Base-by-base conservation (phyloP, 2,888 invertebrate species). In the Synergus itoensis region DNA sequence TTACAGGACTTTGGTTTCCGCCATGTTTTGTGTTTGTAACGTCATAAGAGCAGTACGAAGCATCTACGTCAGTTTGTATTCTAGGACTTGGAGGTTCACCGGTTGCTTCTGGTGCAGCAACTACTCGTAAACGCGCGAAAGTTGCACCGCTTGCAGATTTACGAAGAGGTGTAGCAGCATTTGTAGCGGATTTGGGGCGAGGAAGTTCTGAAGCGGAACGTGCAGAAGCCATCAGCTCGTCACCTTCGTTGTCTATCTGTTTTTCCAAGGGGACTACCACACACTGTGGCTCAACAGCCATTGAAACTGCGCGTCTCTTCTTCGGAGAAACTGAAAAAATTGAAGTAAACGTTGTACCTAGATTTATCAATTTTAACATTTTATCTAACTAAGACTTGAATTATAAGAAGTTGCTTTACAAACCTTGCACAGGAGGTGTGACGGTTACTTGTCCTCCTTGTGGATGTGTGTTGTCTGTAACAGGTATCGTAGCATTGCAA, bases 61-160 rank as follows among this genome's bases (percentile, higher is more conserved):
- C 94, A 85, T 94, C 94, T 7, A 94, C 94, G 78, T 94, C 94
- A 0, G 94, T 94, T 0, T 93, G 93, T 83, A 94, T 93, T 18
- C 94, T 91, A 0, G 94, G 94, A 80, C 94, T 94, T 14, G 93
- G 93, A 0, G 94, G 93, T 85, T 94, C 94, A 63, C 94, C 94
- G 91, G 89, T 83, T 36, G 86, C 84, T 40, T 92, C 84, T 84
- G 90, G 89, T 3, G 91, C 88, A 1, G 94, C 94, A 62, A 95
- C 95, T 8, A 96, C 96, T 8, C 96, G 94, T 63, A 96, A 92
- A 0, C 96, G 93, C 0, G 96, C 96, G 87, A 96, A 93, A 0
- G 96, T 96, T 9, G 96, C 95, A 0, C 96, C 95, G 48, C 92
- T 92, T 0, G 92, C 90, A 8, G 92, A 92, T 82, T 92, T 92